A percentile compares a stretch with the other conserved stretches of the same genome.
Conservation (phyloP, 1,140 invertebrate genomes). For the Elymnias hypermnestra region DNA sequence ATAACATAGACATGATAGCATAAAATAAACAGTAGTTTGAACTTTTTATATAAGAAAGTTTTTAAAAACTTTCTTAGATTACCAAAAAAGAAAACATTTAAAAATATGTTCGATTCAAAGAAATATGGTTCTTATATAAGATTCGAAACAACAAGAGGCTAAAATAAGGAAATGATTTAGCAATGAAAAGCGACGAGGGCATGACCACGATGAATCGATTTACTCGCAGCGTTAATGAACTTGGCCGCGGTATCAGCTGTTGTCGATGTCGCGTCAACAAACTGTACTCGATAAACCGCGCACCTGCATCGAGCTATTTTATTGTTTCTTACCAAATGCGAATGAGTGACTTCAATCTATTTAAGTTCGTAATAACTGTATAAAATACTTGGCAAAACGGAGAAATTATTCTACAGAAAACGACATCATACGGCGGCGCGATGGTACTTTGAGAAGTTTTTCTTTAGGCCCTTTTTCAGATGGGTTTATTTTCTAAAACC, state of each 20-base stretch:
- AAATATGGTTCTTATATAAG: slow-evolving; percentile 9
- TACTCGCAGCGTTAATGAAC: slow-evolving; percentile 66
- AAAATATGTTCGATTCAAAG: slow-evolving; percentile 3
- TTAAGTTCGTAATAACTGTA: no score
- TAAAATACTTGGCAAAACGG: no score
- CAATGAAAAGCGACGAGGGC: slow-evolving; percentile 53
- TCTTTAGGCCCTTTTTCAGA: no score
- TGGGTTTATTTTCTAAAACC: no score
- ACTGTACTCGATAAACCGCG: slow-evolving; percentile 23
- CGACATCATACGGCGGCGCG: not conserved
- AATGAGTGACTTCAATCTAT: no score
- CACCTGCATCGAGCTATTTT: slow-evolving; percentile 36
- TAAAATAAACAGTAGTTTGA: no score
- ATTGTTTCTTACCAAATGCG: no score
- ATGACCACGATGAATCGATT: slow-evolving; percentile 59
- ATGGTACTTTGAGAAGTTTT: no score
- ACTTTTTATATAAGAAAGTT: no score
- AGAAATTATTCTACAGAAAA: not conserved
- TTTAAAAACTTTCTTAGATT: no score
- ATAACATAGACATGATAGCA: no score
- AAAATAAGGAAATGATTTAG: slow-evolving; percentile 46
- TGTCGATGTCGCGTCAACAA: slow-evolving; percentile 36
- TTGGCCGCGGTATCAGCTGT: slow-evolving; percentile 61
- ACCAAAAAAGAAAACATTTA: slow-evolving; percentile 17
- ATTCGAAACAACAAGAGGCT: slow-evolving; percentile 18